These are phyloP conservation scores for Drosophila subobscura DNA, from an alignment of 1,140 invertebrate genomes.

Conservation along the genomic window DNA sequence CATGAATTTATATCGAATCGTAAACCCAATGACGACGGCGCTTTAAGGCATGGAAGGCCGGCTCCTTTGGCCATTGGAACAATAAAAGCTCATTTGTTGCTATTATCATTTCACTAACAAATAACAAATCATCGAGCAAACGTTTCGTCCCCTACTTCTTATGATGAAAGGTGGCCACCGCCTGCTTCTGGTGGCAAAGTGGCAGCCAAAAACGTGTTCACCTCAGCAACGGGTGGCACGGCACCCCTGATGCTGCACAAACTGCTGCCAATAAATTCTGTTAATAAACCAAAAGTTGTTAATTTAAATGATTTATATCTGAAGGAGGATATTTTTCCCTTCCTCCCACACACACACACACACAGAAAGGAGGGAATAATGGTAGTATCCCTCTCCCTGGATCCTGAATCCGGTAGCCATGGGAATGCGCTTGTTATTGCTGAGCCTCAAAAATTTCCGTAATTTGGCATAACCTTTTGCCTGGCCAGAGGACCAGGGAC, in stretches of 20 bases:
- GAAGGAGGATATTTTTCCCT: conserved; percentile 6
- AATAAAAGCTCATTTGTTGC: conserved; percentile 82
- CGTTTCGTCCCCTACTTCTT: conserved; percentile 30
- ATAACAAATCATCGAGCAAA: conserved; percentile 74
- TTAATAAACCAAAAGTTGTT: conserved; percentile 83
- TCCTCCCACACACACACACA: neutral
- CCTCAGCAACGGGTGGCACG: conserved; percentile 51
- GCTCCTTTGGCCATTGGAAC: conserved; percentile 53
- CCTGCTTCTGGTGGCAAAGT: conserved; percentile 14
- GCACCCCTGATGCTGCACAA: conserved; percentile 71
- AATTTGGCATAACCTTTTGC: conserved; percentile 75
- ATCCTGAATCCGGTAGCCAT: conserved; percentile 11
- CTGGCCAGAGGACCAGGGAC: conserved; percentile 7
- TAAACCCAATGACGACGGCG: conserved; percentile 59
- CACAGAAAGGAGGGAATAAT: neutral
- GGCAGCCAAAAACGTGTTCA: conserved; percentile 55
- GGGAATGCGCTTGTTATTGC: conserved; percentile 57
- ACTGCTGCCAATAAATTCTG: conserved; percentile 82
- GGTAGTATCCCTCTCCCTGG: too few species aligned
- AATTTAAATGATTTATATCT: conserved; percentile 83
- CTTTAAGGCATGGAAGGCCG: conserved; percentile 46
- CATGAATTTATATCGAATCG: conserved; percentile 80
- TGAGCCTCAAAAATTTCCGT: conserved; percentile 79
- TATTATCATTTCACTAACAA: conserved; percentile 82
- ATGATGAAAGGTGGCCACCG: neutral